These are phyloP conservation scores for Enteromius trimaculatus DNA, from an alignment of 2,797 vertebrate genomes.

Conservation along the genomic window DNA sequence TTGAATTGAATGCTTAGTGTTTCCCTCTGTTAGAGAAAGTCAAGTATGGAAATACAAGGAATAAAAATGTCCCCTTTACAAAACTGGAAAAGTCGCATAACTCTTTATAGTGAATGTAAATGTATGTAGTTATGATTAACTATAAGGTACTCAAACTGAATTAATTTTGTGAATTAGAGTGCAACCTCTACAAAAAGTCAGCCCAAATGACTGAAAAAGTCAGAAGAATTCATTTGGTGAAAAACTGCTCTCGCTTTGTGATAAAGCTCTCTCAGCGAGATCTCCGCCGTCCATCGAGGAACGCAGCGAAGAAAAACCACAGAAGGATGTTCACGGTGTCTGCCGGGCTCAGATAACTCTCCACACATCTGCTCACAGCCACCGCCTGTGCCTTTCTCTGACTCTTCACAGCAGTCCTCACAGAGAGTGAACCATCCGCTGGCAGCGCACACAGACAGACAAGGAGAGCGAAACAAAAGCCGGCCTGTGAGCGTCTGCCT, in stretches of 20 bases:
- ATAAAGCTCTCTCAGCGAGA: background rate
- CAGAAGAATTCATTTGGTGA: too few relatives aligned
- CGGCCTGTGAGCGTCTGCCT: slow-evolving; percentile 31
- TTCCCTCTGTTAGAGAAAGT: background rate
- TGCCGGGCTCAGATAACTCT: slow-evolving; percentile 43
- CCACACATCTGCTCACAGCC: slow-evolving; percentile 2
- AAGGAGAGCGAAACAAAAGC: slow-evolving; percentile 32
- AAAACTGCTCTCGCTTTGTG: background rate
- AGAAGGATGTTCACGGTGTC: slow-evolving; percentile 7
- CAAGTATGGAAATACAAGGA: background rate
- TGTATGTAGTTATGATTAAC: background rate
- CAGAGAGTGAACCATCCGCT: slow-evolving; percentile 31
- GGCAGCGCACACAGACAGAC: slow-evolving; percentile 30
- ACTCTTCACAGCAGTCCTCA: slow-evolving; percentile 27
- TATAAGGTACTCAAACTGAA: background rate
- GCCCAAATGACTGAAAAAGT: background rate
- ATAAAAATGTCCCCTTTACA: background rate
- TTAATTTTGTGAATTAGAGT: background rate
- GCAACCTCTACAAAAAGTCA: background rate
- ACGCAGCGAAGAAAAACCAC: background rate
- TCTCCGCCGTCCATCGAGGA: background rate
- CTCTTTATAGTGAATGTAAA: background rate
- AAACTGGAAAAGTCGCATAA: background rate
- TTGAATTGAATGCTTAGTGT: background rate
- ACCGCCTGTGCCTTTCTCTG: slow-evolving; percentile 16